phyloP scores from a whole-genome alignment of 2,888 invertebrate species.

The Drosophila mimica region DNA sequence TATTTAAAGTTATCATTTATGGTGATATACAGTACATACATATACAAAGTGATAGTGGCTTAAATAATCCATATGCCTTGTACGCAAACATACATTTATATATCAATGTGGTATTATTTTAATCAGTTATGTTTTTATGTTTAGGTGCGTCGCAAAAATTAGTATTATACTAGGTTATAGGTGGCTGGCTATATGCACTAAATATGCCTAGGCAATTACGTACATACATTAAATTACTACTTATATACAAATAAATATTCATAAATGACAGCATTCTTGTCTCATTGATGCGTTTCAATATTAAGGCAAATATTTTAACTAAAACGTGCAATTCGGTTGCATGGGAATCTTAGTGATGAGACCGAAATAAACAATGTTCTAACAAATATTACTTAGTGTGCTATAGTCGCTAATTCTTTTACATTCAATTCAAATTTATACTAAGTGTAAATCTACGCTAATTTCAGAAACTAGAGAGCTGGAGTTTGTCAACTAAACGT shows the following conservation, averaged over 20 bases:
- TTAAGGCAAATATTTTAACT: constrained; percentile 58
- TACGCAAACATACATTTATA: constrained; percentile 39
- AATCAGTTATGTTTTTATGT: constrained; percentile 48
- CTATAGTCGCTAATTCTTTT: constrained; percentile 23
- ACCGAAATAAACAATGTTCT: constrained; percentile 20
- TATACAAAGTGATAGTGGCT: constrained; percentile 25
- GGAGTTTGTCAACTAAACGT: constrained; percentile 39
- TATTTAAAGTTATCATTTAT: constrained; percentile 52
- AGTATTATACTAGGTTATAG: constrained; percentile 42
- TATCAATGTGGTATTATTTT: constrained; percentile 38
- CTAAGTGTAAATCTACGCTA: constrained; percentile 20
- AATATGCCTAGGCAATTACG: constrained; percentile 26
- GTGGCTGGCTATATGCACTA: constrained; percentile 52
- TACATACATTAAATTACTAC: constrained; percentile 37
- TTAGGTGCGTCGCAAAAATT: constrained; percentile 43
- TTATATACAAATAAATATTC: constrained; percentile 75
- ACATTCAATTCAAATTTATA: constrained; percentile 38
- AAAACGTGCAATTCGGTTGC: constrained; percentile 25
- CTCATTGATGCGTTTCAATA: constrained; percentile 30
- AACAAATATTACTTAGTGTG: constrained; percentile 30
- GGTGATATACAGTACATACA: constrained; percentile 34
- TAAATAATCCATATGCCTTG: constrained; percentile 44
- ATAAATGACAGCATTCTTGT: constrained; percentile 47
- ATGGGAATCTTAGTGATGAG: constrained; percentile 2
- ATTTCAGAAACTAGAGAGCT: constrained; percentile 46